Evolutionary conservation across 2,888 invertebrate species (phyloP), one percentile per base, ranked within the genome.

Genomic region (Cristatella mucedo): DNA sequence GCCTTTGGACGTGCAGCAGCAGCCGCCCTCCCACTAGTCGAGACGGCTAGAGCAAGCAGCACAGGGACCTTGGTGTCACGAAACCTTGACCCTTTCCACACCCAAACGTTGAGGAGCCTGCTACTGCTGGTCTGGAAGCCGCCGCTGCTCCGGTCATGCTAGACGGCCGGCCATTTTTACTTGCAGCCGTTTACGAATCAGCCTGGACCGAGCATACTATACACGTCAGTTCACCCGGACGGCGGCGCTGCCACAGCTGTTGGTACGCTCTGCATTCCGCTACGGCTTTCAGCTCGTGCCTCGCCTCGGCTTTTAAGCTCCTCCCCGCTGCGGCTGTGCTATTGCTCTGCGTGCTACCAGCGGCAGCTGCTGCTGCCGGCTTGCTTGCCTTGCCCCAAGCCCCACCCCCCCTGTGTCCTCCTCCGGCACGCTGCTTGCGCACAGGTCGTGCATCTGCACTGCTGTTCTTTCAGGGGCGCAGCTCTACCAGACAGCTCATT

Each of bases 401-500:
- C 20, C 9, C 19, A n/a, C 15, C 29, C 38, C 3, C 43, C 44
- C 9, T 42, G 32, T 38, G 42, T 41, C 21, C 11, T 43, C 5
- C 44, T 42, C n/a, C n/a, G n/a, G n/a, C n/a, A n/a, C n/a, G n/a
- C n/a, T n/a, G n/a, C 15, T 22, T 15, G 36, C 24, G 13, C 29
- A 42, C 11, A 5, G 13, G 7, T 29, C 33, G 18, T 5, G 13
- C 3, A n/a, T n/a, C 11, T 2, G 13, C 15, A 21, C 22, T 38
- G 11, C 30, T 20, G 41, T 34, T 26, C 37, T 49, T 49, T 18
- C 53, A 64, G 82, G 84, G 38, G 79, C 82, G 0, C 93, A 95
- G 61, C 64, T 91, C 33, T 78, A 86, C 0, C 89, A 91, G 63
- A 85, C 87, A 19, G 82, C 87, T 1, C 82, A 91, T 61, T 81